Base-by-base conservation (phyloP, 2,888 invertebrate genomes). In the Lissonota sp. region DNA sequence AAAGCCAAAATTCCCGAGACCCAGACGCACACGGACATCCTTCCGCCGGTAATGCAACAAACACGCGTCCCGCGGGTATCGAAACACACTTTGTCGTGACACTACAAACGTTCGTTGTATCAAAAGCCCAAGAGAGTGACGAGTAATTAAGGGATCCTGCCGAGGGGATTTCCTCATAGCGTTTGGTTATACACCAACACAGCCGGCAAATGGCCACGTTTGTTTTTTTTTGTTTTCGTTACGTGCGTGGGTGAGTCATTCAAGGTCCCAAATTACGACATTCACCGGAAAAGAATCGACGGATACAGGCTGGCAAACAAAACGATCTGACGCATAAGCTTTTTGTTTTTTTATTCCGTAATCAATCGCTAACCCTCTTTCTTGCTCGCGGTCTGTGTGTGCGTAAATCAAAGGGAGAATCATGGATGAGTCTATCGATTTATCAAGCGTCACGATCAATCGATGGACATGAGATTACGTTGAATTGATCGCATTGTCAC, bases 381-480 rank as follows among this genome's bases (percentile, higher is more conserved):
- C 26, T 26, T 26, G 26, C 26, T 26, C 26, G 26, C 26, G 26
- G 37, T 37, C 55, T 7, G 8, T 57, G 8, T 7, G 8, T 57
- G 8, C 5, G 40, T 49, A 40, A 49, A 14, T 42, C 12, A 51
- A 39, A 49, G 14, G 55, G 16, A 62, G 66, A 57, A 58, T 26
- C 60, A 53, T 66, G 16, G 64, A 44, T 72, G 67, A 60, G 26
- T 26, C 51, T 67, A 79, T 79, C 70, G 70, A 79, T 79, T 73
- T 64, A 70, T 60, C 62, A 46, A 5, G 5, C 63, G 6, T 37
- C 14, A n/a, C 69, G 51, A 74, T 55, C 58, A 51, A 8, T 53
- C 42, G 57, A 79, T 58, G 66, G 37, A 42, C n/a, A 53, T 66
- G 73, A 79, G 57, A 57, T 73, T 78, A 53, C 14, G 44, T 62